Evolutionary conservation across 2,113 vertebrate genomes (phyloP).

Genomic region (Percopsis transmontana): DNA sequence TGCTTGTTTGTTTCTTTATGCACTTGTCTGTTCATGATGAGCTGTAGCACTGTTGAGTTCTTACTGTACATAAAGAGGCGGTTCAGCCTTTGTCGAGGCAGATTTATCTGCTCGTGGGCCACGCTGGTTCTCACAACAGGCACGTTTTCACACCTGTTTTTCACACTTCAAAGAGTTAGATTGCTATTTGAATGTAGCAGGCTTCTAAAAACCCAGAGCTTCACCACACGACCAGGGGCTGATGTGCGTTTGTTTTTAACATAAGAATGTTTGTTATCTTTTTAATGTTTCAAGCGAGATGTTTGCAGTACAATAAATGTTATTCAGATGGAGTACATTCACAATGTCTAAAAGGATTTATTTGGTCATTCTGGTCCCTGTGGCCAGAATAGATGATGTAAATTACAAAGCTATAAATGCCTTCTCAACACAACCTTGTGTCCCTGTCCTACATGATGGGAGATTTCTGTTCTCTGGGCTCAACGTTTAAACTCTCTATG

Average conservation of each 20-base stretch:
- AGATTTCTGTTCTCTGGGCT: background rate
- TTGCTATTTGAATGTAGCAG: background rate
- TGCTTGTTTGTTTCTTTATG: conserved; percentile 12
- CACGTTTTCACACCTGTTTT: conserved; percentile 4
- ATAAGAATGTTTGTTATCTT: background rate
- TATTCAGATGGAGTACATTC: background rate
- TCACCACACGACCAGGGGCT: background rate
- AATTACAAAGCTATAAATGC: conserved; percentile 50
- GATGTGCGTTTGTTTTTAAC: conserved; percentile 28
- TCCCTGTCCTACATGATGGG: conserved; percentile 14
- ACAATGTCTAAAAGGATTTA: conserved; percentile 12
- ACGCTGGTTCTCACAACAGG: background rate
- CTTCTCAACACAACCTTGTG: conserved; percentile 19
- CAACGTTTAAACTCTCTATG: too few species aligned
- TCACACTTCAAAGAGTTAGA: too few species aligned
- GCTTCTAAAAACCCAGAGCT: conserved; percentile 17
- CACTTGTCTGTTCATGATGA: conserved; percentile 23
- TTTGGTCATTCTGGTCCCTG: conserved; percentile 18
- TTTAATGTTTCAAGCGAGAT: background rate
- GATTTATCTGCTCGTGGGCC: conserved; percentile 25
- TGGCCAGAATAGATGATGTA: too few species aligned
- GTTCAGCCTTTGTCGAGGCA: background rate
- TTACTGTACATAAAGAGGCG: conserved; percentile 7
- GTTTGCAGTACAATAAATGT: background rate
- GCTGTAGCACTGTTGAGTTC: conserved; percentile 35